phyloP scores from a whole-genome alignment of 2,888 invertebrate species.

The Meiosimyza decipiens region DNA sequence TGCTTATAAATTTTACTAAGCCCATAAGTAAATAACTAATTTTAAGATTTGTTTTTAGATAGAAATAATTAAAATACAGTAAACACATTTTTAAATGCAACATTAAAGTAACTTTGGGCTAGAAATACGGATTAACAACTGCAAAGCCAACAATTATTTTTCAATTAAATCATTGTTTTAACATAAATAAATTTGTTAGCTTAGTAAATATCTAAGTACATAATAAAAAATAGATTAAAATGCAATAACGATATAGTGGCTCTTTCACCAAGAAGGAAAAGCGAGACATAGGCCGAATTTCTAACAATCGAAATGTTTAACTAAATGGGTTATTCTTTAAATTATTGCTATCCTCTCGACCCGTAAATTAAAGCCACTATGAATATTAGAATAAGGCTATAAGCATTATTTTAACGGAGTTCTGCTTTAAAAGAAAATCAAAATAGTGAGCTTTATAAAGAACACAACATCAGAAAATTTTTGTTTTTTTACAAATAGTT shows the following conservation, averaged over 20 bases:
- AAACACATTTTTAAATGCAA: conserved; percentile 51
- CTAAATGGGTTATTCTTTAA: no score
- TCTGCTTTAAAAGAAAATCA: no score
- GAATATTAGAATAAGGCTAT: not conserved
- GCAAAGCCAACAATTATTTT: no score
- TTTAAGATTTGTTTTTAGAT: no score
- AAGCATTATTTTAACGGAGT: no score
- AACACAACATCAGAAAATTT: no score
- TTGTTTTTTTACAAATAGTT: no score
- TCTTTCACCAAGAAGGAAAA: conserved; percentile 7
- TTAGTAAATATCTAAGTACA: conserved; percentile 12
- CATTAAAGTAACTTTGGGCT: conserved; percentile 48
- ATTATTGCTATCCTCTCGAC: no score
- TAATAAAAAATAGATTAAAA: conserved; percentile 8
- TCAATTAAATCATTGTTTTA: not conserved
- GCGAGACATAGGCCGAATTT: not conserved
- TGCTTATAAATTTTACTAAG: not conserved
- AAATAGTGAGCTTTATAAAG: no score
- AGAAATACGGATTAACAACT: no score
- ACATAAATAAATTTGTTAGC: not conserved
- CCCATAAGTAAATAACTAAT: not conserved
- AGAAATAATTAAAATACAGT: not conserved
- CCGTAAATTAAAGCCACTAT: not conserved
- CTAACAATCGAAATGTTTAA: conserved; percentile 2
- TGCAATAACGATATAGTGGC: conserved; percentile 4